Evolutionary conservation across 2,888 invertebrate species (phyloP), one percentile per base, ranked within the genome.

Genomic region (Julus scandinavius): DNA sequence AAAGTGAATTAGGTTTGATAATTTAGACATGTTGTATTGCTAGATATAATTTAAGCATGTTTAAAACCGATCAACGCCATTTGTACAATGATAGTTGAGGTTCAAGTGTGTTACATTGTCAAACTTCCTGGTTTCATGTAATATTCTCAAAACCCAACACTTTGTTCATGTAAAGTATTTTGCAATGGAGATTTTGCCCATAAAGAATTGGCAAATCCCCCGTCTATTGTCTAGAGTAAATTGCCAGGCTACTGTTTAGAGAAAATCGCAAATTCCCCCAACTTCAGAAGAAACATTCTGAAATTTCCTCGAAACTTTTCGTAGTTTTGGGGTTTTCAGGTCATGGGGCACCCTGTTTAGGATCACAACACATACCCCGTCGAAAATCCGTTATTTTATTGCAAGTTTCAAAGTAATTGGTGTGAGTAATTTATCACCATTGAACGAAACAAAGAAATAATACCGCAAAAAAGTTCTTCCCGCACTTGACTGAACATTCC

Each of bases 321-420:
- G 11, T n/a, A 20, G 72, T 72, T 72, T 72, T 72, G 72, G 72
- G 72, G 72, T 72, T 72, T 72, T 72, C 72, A 72, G 72, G 72
- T 72, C 72, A 72, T 72, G 72, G 72, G 72, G 72, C 29, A 72
- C 72, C 29, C 72, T 11, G 29, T 72, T 72, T 72, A 29, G 72
- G 72, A 72, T 20, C 72, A 29, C 63, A 20, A 20, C 20, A 20
- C 29, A 63, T 20, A 72, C 20, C 72, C 72, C 11, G 72, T 29
- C 29, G 72, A 72, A 72, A 72, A 20, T 72, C 72, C 72, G 72
- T 72, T 72, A 72, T 72, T 72, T 72, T 72, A 72, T 72, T 20
- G 20, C 72, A 11, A 72, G 29, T 72, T 29, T 72, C 72, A 72
- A 72, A 72, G 20, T 29, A 20, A 72, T 72, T 72, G 20, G 29